These are phyloP conservation scores for Oryzaephilus surinamensis DNA, from an alignment of 1,140 invertebrate genomes.

Conservation along the genomic window DNA sequence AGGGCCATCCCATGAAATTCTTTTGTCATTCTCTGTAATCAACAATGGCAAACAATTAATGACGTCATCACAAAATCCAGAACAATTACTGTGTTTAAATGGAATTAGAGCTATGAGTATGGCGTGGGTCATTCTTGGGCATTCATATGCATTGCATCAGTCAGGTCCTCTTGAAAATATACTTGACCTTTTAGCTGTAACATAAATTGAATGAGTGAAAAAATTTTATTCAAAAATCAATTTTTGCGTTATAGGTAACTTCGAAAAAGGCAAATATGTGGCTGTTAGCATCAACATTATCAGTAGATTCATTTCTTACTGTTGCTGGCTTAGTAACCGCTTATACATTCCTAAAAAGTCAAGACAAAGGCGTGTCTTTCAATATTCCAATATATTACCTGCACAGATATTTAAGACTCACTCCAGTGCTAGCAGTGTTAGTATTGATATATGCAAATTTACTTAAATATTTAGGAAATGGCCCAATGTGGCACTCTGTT, in stretches of 20 bases:
- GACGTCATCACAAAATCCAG: constrained; percentile 1
- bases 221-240: constrained; percentile 14
- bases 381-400: constrained; percentile 17
- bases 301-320: constrained; percentile 48
- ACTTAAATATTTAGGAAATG: constrained; percentile 43
- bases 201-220: neutral
- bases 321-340: constrained; percentile 44
- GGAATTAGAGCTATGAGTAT: constrained; percentile 43
- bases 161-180: neutral
- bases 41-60: constrained; percentile 14
- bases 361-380: constrained; percentile 28
- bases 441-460: constrained; percentile 43
- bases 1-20: constrained; percentile 11
- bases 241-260: constrained; percentile 17
- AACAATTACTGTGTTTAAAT: constrained; percentile 39
- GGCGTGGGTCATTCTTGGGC: constrained; percentile 43
- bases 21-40: constrained; percentile 20
- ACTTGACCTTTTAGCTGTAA: neutral
- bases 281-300: constrained; percentile 34
- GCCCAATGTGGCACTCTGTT: constrained; percentile 42
- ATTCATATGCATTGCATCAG: constrained; percentile 18
- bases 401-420: constrained; percentile 16
- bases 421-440: constrained; percentile 43
- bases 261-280: constrained; percentile 22
- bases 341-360: constrained; percentile 43